Evolutionary conservation across 2,797 vertebrate genomes (phyloP), one percentile per base, ranked within the genome.

Genomic region (Leucoraja ocellata): DNA sequence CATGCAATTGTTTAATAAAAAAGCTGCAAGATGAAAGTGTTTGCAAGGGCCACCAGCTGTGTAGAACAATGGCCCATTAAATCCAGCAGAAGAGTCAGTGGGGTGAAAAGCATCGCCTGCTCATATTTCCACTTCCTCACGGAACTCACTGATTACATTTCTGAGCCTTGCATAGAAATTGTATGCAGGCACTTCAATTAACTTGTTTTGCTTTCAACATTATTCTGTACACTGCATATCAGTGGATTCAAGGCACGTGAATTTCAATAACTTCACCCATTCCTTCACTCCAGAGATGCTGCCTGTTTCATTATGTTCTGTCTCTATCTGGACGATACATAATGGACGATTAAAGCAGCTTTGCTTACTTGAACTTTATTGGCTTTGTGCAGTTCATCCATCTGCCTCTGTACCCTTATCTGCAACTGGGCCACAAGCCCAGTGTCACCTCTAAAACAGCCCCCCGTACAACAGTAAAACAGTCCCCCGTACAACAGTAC

Each of bases 91-190:
- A 65, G 0, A 32, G 16, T 65, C 63, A 68, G 61, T 36, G 36
- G 32, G 11, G 18, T 68, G 61, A 65, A 7, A 36, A 36, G 16
- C 84, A 36, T 23, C 23, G n/a, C n/a, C 61, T 32, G 84, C n/a
- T 68, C 18, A 65, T 88, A 88, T 68, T 88, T 88, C n/a, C 16
- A 32, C 61, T 88, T 68, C 36, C 63, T 68, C 18, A 46, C 32
- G 61, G 84, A 63, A 88, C 1, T 36, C 84, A 88, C 32, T 88
- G n/a, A 88, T 88, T 68, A 88, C n/a, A 65, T 88, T 65, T 36
- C 63, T 68, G 61, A 14, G n/a, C 84, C 65, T 68, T 68, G 61
- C n/a, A 36, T 23, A 23, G 65, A 68, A 68, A 18, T 16, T 21
- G 63, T 61, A 32, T 5, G 8, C 18, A 11, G 84, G n/a, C 84